Evolutionary conservation across 2,113 vertebrate species (phyloP), one percentile per base, ranked within the genome.

Genomic region (Hucho hucho): DNA sequence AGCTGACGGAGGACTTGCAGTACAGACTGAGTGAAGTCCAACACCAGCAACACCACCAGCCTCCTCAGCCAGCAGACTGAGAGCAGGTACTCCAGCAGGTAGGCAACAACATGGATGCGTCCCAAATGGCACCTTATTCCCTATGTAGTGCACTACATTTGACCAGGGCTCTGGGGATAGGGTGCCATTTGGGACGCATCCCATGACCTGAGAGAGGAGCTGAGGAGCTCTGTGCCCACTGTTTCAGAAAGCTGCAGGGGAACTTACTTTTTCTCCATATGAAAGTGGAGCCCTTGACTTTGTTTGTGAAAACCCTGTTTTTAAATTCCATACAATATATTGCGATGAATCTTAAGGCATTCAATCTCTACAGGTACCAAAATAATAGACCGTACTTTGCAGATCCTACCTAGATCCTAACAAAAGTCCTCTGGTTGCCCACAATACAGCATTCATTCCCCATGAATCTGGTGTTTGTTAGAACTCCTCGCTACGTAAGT

Each of bases 21-120:
- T 89, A 91, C 82, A 91, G 90, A 74, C 85, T 95, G 84, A 53
- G 71, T 72, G 84, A 93, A 80, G 70, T 87, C 67, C 88, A 83
- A 13, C 7, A 4, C 26, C 80, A 66, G 64, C 83, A 87, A 47
- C 78, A 63, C 69, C 59, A 87, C 47, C 78, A 61, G 68, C 61
- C 78, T 26, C 84, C 76, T 64, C 70, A 70, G 2, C 43, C 82
- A 25, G 75, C 91, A 77, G 77, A 90, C 81, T 88, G 87, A 68
- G 75, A 82, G 70, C 86, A 88, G 72, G 81, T 95, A 20, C 73
- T 94, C 70, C 84, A 94, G 83, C 93, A 98, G 96, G 97, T 98
- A 83, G 76, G 84, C 68, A 20, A 43, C 63, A 3, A 22, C 32
- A 56, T 26, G 24, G 25, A 67, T 2, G 47, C 12, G 65, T 66